Percentiles rank a stretch among this genome's conserved stretches.
phyloP scores from a whole-genome alignment of 2,113 vertebrate species.

The Elgaria multicarinata region DNA sequence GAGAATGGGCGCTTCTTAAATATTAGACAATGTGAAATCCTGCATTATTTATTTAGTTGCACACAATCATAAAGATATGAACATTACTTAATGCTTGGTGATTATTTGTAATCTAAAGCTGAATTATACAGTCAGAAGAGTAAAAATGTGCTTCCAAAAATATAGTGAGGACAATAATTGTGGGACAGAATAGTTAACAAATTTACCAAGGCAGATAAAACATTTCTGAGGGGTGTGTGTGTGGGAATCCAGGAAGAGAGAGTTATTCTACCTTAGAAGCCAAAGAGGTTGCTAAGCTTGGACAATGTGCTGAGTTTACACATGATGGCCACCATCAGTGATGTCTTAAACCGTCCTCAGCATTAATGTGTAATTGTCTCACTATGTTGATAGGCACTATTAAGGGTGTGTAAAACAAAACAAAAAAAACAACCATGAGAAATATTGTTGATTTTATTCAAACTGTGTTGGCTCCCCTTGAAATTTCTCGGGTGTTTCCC shows the following conservation, averaged over 20 bases:
- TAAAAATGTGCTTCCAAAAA: neutral
- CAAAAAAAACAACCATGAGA: neutral
- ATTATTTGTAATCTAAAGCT: no score
- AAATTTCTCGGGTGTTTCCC: neutral
- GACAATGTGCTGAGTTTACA: neutral
- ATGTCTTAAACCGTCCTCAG: neutral
- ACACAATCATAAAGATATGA: neutral
- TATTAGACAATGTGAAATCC: conserved; percentile 42
- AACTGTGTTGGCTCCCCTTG: neutral
- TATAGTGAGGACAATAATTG: neutral
- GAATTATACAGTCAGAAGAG: no score
- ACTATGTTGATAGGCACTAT: neutral
- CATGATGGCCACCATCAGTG: no score
- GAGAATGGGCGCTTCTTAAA: conserved; percentile 41
- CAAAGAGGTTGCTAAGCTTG: neutral
- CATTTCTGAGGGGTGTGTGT: no score
- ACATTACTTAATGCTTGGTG: conserved; percentile 1
- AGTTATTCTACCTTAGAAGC: neutral
- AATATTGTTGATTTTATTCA: neutral
- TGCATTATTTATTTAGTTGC: conserved; percentile 15
- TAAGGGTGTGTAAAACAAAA: neutral
- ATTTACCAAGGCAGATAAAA: neutral
- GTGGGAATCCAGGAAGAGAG: no score
- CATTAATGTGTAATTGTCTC: neutral
- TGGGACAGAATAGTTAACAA: neutral